A percentile compares a stretch with the other conserved stretches of the same genome.
Conservation (phyloP, 2,888 invertebrate species). For the Branchipolynoe longqiensis region DNA sequence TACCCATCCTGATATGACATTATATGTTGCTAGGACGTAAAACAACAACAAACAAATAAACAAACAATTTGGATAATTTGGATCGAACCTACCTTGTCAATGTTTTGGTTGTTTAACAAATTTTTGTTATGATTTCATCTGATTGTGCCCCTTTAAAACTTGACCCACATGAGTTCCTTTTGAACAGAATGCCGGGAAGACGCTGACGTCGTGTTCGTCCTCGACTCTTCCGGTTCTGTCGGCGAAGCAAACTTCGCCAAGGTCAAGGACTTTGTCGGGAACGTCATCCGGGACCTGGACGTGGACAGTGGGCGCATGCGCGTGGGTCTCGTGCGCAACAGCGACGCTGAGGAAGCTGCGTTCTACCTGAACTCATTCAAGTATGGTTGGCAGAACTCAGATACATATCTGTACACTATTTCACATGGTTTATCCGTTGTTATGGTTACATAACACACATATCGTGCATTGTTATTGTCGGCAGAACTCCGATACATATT, state of each 20-base stretch:
- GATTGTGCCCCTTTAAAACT: not conserved
- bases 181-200: constrained; percentile 34
- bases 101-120: too few species aligned
- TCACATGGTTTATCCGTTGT: not conserved
- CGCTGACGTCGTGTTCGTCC: constrained; percentile 69
- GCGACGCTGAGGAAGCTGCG: not conserved
- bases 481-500: too few species aligned
- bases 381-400: not conserved
- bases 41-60: too few species aligned
- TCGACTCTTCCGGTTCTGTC: constrained; percentile 74
- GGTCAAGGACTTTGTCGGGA: constrained; percentile 70
- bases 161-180: not conserved
- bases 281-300: constrained; percentile 14
- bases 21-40: too few species aligned
- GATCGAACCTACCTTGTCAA: too few species aligned
- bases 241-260: constrained; percentile 68
- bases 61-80: too few species aligned
- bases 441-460: not conserved
- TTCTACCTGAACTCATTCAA: constrained; percentile 19
- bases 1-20: too few species aligned
- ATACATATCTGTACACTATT: not conserved
- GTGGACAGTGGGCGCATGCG: constrained; percentile 24
- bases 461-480: too few species aligned
- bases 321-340: not conserved
- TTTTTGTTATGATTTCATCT: too few species aligned